Base-by-base conservation (phyloP, 2,888 invertebrate genomes). In the Stenolophus ochropezus region DNA sequence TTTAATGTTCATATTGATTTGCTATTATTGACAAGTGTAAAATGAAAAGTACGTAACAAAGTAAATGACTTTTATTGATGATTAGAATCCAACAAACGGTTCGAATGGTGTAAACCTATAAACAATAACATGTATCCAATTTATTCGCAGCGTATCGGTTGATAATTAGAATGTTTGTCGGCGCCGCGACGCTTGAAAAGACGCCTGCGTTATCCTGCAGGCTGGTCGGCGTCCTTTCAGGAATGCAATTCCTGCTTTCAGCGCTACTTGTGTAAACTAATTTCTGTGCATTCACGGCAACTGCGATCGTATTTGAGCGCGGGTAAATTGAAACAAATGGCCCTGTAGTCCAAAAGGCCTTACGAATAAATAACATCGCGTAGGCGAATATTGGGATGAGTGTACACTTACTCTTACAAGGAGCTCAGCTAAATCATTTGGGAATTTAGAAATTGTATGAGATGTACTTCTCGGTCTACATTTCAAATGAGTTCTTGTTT, bases 201-300 rank as follows among this genome's bases (percentile, higher is more conserved):
- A 61, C 61, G 3, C n/a, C 11, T 21, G 61, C 61, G 25, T 61
- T 61, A 11, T 25, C 61, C 61, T 61, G 20, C 61, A 14, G n/a
- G 14, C 1, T 5, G 0, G n/a, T 23, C 23, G 8, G 6, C 14
- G n/a, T 4, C 11, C 25, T 14, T 14, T 23, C 61, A 61, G 61
- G 23, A 58, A 23, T 23, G 11, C 18, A 16, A 8, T 21, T 56
- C 8, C 56, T 21, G 14, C 25, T 25, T 61, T 61, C 61, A 61
- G 11, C 25, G 61, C 61, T 61, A 61, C 61, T 61, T 61, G 61
- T 61, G 61, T 61, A 61, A 61, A 61, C 61, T 61, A 61, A 61
- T 61, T 61, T 61, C 61, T 25, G 23, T 61, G 23, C 61, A 56
- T 56, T 56, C 56, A 56, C 11, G n/a, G 61, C 14, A 14, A 4